These are phyloP conservation scores for Anthoscopus minutus DNA, from an alignment of 2,113 vertebrate genomes.

Conservation along the genomic window DNA sequence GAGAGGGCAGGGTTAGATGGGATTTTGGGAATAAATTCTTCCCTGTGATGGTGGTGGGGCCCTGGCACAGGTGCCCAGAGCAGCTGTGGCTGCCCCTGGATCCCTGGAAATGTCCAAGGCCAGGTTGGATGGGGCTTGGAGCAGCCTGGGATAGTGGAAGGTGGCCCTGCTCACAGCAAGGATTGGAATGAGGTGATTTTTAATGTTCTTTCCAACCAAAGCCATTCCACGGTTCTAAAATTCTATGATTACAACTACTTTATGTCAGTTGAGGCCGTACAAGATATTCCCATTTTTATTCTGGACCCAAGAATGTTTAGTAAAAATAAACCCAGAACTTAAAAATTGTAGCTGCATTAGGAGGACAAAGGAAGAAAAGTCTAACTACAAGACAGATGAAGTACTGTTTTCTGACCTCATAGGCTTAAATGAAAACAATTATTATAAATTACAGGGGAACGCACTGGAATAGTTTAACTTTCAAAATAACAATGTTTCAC, in stretches of 20 bases:
- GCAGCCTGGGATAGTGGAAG: neutral
- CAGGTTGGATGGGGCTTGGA: accelerated
- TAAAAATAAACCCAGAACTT: neutral
- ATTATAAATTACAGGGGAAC: neutral
- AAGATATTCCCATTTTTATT: neutral
- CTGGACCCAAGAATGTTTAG: neutral
- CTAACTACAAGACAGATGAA: neutral
- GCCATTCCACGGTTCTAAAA: neutral
- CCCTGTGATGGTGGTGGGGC: neutral
- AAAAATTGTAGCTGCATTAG: neutral
- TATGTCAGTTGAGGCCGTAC: neutral
- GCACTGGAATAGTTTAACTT: neutral
- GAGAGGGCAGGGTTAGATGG: neutral
- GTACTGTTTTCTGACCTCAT: neutral
- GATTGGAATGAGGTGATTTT: neutral
- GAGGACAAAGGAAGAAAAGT: neutral
- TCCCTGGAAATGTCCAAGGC: neutral
- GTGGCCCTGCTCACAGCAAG: neutral
- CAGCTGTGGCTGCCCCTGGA: neutral
- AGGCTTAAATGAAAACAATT: neutral
- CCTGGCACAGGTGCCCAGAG: neutral
- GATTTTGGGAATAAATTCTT: neutral
- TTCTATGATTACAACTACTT: neutral
- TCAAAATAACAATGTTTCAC: neutral
- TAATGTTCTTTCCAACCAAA: neutral